Percentiles rank a stretch among this genome's conserved stretches.
Conservation (phyloP, 2,113 vertebrate genomes). For the Prietella phreatophila region DNA sequence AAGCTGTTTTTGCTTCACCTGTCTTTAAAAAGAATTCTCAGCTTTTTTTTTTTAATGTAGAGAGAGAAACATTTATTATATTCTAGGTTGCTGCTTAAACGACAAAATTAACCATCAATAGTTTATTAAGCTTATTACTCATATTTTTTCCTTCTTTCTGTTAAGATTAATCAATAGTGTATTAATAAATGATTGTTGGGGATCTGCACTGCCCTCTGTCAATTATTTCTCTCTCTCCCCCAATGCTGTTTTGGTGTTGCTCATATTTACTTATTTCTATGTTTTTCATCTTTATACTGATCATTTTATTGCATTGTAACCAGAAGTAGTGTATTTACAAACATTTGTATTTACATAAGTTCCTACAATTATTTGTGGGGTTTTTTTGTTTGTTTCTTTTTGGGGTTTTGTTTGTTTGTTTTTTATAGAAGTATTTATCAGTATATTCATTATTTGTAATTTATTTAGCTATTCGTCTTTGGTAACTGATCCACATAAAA, state of each 20-base stretch:
- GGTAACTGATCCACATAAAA: background rate
- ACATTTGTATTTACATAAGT: background rate
- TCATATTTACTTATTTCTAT: background rate
- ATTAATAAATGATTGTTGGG: conserved; percentile 34
- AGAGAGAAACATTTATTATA: conserved; percentile 69
- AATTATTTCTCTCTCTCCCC: background rate
- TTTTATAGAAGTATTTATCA: background rate
- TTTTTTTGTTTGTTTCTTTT: too few species aligned
- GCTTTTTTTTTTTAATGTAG: conserved; percentile 61
- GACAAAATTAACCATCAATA: conserved; percentile 56
- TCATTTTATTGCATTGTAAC: background rate
- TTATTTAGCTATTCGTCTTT: background rate
- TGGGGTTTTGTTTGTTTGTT: background rate
- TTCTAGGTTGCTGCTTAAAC: conserved; percentile 61
- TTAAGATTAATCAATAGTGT: conserved; percentile 32
- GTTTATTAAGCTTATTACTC: conserved; percentile 14
- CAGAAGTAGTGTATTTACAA: background rate
- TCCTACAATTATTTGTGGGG: too few species aligned
- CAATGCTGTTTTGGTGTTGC: background rate
- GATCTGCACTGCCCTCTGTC: background rate
- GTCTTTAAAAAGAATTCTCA: conserved; percentile 65
- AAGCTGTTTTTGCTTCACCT: conserved; percentile 62
- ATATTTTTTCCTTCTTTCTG: background rate
- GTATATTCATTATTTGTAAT: background rate
- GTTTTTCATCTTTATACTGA: background rate